phyloP scores from a whole-genome alignment of 2,113 vertebrate species.

The Mastomys coucha region DNA sequence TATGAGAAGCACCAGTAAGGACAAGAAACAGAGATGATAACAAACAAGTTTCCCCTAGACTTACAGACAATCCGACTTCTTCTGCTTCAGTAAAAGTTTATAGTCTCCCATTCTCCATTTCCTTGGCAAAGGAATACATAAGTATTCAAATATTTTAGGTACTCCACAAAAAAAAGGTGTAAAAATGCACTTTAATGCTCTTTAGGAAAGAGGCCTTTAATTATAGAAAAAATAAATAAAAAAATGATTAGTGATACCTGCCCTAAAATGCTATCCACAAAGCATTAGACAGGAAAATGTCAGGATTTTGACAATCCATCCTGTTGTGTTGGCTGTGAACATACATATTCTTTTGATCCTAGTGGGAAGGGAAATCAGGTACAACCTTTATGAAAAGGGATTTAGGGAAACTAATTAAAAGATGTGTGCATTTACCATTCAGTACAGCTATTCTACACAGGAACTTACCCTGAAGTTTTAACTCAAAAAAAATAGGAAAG shows the following conservation, averaged over 20 bases:
- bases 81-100: background rate
- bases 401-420: background rate
- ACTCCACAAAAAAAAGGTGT: background rate
- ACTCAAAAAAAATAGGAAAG: background rate
- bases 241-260: background rate
- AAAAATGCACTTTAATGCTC: background rate
- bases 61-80: background rate
- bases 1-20: rapidly evolving
- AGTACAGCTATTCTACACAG: background rate
- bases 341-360: background rate
- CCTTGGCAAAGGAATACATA: background rate
- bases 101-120: background rate
- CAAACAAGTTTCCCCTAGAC: background rate
- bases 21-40: background rate
- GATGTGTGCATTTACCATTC: background rate
- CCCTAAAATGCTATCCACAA: background rate
- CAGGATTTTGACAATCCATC: background rate
- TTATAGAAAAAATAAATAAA: background rate
- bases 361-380: background rate
- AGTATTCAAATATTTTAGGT: background rate
- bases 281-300: background rate
- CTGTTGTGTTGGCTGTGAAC: background rate
- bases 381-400: background rate
- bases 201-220: background rate
- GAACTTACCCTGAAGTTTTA: background rate